phyloP scores from a whole-genome alignment of 2,797 vertebrate genomes.

The Carcharodon carcharias region DNA sequence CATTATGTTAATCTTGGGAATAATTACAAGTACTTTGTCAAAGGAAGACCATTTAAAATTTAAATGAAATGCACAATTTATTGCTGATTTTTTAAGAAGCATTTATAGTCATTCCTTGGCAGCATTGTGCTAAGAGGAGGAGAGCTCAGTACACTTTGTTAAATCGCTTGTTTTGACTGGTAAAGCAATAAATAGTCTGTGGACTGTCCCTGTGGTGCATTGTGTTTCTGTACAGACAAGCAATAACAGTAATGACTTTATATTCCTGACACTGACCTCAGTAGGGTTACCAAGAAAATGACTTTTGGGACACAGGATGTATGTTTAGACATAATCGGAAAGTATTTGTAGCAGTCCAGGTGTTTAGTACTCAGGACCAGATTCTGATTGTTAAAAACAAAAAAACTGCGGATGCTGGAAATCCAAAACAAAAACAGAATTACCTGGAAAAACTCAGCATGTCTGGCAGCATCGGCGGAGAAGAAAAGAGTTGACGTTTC shows the following conservation, averaged over 20 bases:
- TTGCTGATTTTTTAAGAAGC: background rate
- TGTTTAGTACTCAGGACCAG: background rate
- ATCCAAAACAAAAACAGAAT: no score
- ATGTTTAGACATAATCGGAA: background rate
- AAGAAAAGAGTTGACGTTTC: no score
- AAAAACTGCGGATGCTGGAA: no score
- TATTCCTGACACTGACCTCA: background rate
- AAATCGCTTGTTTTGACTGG: background rate
- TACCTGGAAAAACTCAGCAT: no score
- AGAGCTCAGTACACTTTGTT: background rate
- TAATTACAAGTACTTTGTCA: slow-evolving; percentile 17
- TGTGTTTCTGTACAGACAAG: background rate
- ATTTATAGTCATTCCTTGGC: background rate
- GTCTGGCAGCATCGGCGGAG: no score
- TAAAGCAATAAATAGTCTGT: background rate
- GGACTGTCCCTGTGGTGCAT: background rate
- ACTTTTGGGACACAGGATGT: background rate
- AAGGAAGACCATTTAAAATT: background rate
- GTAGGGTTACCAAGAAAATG: background rate
- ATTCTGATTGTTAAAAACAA: no score
- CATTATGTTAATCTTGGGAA: slow-evolving; percentile 16
- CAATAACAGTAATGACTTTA: background rate
- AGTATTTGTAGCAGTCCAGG: background rate
- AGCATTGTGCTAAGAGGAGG: background rate
- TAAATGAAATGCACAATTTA: background rate